These are phyloP conservation scores for Nephila pilipes DNA, from an alignment of 1,140 invertebrate genomes.

Conservation along the genomic window DNA sequence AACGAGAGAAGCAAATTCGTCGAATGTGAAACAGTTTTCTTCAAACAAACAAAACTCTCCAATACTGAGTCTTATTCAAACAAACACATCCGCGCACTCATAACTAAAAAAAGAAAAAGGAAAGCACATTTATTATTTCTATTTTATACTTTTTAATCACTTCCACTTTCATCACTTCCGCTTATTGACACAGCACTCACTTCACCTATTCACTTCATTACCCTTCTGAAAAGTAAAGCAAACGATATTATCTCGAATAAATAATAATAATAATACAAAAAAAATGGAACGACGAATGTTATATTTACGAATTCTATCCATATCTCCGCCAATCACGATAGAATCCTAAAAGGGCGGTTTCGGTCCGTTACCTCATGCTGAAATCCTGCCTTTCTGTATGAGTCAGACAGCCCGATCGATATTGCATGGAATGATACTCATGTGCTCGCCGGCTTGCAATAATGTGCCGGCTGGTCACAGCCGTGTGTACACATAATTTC, in stretches of 20 bases:
- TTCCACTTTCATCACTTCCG: slow-evolving; percentile 2
- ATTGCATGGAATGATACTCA: slow-evolving; percentile 1
- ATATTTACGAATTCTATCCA: background rate
- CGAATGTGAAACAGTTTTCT: no score
- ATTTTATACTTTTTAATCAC: background rate
- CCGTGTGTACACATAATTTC: background rate
- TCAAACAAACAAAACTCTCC: no score
- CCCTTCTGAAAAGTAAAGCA: background rate
- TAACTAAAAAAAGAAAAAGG: no score
- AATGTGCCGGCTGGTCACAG: background rate
- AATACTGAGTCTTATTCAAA: background rate
- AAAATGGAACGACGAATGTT: background rate
- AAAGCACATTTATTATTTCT: background rate
- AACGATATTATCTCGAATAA: background rate
- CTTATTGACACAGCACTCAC: background rate
- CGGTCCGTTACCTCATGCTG: slow-evolving; percentile 7
- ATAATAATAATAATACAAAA: background rate
- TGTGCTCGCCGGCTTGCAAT: background rate
- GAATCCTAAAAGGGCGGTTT: background rate
- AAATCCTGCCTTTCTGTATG: slow-evolving; percentile 16
- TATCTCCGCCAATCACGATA: slow-evolving; percentile 1
- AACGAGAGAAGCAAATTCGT: no score
- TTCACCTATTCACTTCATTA: background rate
- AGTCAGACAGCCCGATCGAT: background rate
- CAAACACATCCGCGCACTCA: background rate